phyloP scores from a whole-genome alignment of 2,797 vertebrate species.

The Cirrhinus molitorella region DNA sequence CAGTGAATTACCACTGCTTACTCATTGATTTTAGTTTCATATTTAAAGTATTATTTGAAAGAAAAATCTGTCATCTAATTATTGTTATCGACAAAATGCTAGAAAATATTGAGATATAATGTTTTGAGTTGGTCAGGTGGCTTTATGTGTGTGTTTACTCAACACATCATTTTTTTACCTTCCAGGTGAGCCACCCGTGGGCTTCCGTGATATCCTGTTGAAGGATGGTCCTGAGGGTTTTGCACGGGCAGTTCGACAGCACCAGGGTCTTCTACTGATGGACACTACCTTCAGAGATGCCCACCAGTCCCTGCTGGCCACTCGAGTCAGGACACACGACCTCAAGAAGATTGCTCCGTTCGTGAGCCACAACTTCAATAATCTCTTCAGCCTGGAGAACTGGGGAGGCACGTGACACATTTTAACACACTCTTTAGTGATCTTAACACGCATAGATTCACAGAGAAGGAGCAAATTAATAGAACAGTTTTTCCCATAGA shows the following conservation, averaged over 20 bases:
- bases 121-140: constrained; percentile 21
- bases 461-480: background rate
- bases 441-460: background rate
- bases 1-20: background rate
- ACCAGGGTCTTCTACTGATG: constrained; percentile 89
- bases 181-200: constrained; percentile 83
- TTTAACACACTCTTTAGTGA: constrained; percentile 11
- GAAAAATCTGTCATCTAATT: background rate
- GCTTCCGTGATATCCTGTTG: constrained; percentile 87
- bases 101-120: background rate
- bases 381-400: constrained; percentile 92
- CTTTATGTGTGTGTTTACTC: constrained; percentile 14
- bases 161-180: constrained; percentile 3
- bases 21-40: background rate
- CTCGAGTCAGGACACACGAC: constrained; percentile 92
- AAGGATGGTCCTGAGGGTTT: constrained; percentile 89
- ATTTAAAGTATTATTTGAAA: background rate
- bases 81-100: background rate
- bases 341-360: constrained; percentile 91
- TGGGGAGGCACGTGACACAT: constrained; percentile 87
- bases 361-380: constrained; percentile 88
- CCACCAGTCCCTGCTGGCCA: constrained; percentile 94
- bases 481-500: background rate
- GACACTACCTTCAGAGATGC: constrained; percentile 97
- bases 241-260: constrained; percentile 84